phyloP scores from a whole-genome alignment of 2,113 vertebrate genomes.

The Poecilia latipinna region DNA sequence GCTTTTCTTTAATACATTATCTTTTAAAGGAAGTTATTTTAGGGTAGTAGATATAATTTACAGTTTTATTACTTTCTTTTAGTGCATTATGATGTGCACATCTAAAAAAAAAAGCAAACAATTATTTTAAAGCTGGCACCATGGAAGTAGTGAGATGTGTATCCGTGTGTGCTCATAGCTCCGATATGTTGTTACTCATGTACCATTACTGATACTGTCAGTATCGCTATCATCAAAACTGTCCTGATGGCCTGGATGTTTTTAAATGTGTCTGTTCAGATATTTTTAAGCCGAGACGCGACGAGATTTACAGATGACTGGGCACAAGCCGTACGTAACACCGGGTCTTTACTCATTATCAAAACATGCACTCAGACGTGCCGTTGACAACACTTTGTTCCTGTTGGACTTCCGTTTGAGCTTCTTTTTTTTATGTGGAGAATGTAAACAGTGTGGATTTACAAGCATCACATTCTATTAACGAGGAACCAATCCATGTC shows the following conservation, averaged over 20 bases:
- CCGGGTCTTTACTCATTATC: not conserved
- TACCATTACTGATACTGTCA: not conserved
- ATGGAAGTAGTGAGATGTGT: not conserved
- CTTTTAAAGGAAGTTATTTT: not conserved
- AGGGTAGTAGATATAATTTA: not conserved
- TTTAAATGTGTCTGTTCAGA: not conserved
- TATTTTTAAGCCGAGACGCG: constrained; percentile 4
- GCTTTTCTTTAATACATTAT: not conserved
- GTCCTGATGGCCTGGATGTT: not conserved
- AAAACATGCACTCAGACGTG: not conserved
- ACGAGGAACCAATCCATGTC: too few relatives aligned
- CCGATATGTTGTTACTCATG: not conserved
- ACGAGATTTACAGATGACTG: constrained; percentile 4
- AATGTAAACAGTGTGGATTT: not conserved
- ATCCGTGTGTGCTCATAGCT: not conserved
- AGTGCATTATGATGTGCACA: not conserved
- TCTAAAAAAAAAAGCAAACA: not conserved
- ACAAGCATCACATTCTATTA: too few relatives aligned
- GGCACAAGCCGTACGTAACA: constrained; percentile 2
- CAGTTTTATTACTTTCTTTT: not conserved
- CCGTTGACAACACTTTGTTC: not conserved
- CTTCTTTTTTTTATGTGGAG: not conserved
- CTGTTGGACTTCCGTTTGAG: not conserved
- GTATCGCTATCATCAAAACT: not conserved
- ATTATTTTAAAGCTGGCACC: not conserved